These are phyloP conservation scores for Beris morrisii DNA, from an alignment of 2,888 invertebrate genomes.

Conservation along the genomic window DNA sequence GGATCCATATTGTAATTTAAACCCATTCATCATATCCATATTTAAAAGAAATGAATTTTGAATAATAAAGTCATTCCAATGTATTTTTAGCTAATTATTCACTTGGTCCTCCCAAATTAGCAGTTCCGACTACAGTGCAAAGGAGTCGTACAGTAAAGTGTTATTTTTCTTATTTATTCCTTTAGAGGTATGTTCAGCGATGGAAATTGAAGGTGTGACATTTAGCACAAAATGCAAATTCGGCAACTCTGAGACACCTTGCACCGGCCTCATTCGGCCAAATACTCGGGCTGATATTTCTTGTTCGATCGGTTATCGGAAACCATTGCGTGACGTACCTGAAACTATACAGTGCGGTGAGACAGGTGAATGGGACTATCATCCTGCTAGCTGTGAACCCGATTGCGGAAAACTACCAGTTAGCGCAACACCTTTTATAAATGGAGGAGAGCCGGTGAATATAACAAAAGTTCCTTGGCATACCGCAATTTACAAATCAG, in stretches of 20 bases:
- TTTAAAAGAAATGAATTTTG: no score
- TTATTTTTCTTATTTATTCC: no score
- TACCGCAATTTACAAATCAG: conserved; percentile 43
- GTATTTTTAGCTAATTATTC: no score
- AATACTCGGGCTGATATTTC: conserved; percentile 39
- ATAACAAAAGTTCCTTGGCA: conserved; percentile 46
- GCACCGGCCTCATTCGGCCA: conserved; percentile 33
- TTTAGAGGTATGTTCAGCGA: background rate
- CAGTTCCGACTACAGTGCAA: no score
- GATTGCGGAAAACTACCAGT: conserved; percentile 43
- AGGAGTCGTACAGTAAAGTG: no score
- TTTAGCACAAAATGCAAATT: conserved; percentile 33
- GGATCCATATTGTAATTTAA: no score
- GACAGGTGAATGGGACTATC: conserved; percentile 45
- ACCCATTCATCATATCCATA: no score
- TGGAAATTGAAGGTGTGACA: conserved; percentile 3
- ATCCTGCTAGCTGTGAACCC: conserved; percentile 43
- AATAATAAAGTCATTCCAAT: no score
- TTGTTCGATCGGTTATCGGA: conserved; percentile 37
- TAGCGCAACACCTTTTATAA: conserved; percentile 35
- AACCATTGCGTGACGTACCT: conserved; percentile 1
- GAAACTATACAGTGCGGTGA: conserved; percentile 40
- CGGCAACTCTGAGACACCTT: conserved; percentile 33
- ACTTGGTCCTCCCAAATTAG: no score
- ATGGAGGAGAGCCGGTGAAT: conserved; percentile 31